Evolutionary conservation across 2,113 vertebrate species (phyloP), one percentile per base, ranked within the genome.

Genomic region (Nothocercus julius): DNA sequence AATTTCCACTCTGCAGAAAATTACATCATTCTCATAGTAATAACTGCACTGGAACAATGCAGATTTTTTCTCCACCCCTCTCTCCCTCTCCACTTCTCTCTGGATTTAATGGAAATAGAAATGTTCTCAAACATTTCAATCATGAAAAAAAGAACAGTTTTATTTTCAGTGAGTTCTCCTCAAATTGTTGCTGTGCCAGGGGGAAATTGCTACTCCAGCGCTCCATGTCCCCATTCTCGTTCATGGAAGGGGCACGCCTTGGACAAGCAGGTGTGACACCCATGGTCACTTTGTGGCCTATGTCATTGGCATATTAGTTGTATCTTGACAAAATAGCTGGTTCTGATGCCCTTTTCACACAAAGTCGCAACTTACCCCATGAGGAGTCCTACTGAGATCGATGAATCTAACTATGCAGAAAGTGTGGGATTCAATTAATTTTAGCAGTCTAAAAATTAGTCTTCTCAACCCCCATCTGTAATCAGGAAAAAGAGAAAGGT

Each of bases 241-340:
- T 87, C 18, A 20, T 49, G 34, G 59, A 54, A 38, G 47, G 44
- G 36, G 13, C 17, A 56, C 1, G 0, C 47, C 77, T n/a, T 14
- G 17, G 54, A 56, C 16, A 74, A 74, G 7, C 11, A 18, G 27
- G 54, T 21, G 32, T 85, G n/a, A 58, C 28, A 34, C 7, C 44
- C 34, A 78, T 1, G 1, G n/a, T 21, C 1, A 0, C 44, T 36
- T 49, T 16, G n/a, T 30, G 64, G 25, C 64, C 30, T 6, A 20
- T 13, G 11, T 4, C 27, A 78, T 18, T 36, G 44, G 66, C 22
- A 75, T 76, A 64, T 34, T 36, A 53, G 36, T 16, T 47, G 11
- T 34, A 42, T 70, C 61, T 64, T 45, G 73, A 54, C 13, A 73
- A 53, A 84, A 77, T 27, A 38, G 9, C 22, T 90, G 47, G 8